phyloP scores from a whole-genome alignment of 2,797 vertebrate genomes.

The Catamblyrhynchus diadema region DNA sequence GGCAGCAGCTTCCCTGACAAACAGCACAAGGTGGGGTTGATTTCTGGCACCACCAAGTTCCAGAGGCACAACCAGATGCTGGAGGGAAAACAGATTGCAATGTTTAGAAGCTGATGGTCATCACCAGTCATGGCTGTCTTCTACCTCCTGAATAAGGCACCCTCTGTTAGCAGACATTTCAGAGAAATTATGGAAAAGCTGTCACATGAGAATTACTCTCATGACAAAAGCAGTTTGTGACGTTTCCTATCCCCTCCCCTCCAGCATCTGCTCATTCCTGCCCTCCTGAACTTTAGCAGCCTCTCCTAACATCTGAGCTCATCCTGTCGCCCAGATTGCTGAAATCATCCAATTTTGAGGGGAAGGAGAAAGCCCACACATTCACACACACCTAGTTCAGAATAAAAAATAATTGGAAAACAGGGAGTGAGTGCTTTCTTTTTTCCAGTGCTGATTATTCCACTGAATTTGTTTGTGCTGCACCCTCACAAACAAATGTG shows the following conservation, averaged over 20 bases:
- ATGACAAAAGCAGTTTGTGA: background rate
- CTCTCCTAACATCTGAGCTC: background rate
- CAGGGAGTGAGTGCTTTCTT: background rate
- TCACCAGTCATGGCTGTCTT: background rate
- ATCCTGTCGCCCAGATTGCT: background rate
- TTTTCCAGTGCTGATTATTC: background rate
- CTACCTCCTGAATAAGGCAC: background rate
- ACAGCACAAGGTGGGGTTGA: background rate
- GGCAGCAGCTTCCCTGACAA: background rate
- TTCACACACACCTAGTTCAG: background rate
- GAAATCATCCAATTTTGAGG: background rate
- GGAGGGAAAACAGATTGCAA: background rate
- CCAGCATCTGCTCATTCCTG: background rate
- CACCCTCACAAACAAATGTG: background rate
- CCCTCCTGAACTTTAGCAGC: background rate
- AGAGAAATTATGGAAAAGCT: background rate
- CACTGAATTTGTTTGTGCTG: background rate
- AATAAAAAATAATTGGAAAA: background rate
- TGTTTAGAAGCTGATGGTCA: background rate
- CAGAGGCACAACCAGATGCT: background rate
- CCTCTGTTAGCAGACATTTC: background rate
- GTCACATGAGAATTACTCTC: background rate
- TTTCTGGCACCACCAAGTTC: background rate
- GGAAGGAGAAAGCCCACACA: accelerated
- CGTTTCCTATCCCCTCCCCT: background rate